These are phyloP conservation scores for Napeogenes inachia DNA, from an alignment of 2,888 invertebrate species.

Conservation along the genomic window DNA sequence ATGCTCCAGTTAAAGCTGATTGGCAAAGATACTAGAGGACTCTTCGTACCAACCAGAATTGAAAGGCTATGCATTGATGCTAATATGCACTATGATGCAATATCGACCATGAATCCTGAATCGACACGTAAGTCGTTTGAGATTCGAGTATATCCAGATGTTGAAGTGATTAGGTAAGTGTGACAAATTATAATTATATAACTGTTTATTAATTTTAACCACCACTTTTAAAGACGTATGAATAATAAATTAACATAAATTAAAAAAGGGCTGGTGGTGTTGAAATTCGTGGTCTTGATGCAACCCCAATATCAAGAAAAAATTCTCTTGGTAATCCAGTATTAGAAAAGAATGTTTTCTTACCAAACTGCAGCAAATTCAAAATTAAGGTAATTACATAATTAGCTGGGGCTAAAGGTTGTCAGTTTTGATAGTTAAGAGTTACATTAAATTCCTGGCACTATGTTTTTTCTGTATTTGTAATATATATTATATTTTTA, in stretches of 20 bases:
- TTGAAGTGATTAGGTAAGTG: conserved; percentile 67
- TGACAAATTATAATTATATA: no score
- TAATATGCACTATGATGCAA: conserved; percentile 74
- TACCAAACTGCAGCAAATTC: conserved; percentile 77
- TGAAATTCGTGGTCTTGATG: conserved; percentile 85
- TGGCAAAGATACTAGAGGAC: conserved; percentile 81
- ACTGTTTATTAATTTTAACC: no score
- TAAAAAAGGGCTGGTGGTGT: conserved; percentile 83
- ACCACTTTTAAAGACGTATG: no score
- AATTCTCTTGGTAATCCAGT: conserved; percentile 84
- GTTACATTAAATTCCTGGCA: no score
- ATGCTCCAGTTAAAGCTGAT: conserved; percentile 90
- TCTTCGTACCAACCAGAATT: conserved; percentile 86
- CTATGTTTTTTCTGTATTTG: no score
- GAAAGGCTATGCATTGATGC: conserved; percentile 83
- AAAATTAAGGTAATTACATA: conserved; percentile 55
- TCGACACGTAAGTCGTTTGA: conserved; percentile 65
- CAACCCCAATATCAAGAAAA: conserved; percentile 84
- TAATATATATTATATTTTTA: no score
- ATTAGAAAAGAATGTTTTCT: conserved; percentile 85
- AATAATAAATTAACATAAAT: conserved; percentile 12
- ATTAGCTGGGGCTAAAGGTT: no score
- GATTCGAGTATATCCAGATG: conserved; percentile 66
- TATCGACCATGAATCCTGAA: conserved; percentile 68
- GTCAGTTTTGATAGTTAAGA: no score